phyloP scores from a whole-genome alignment of 1,140 invertebrate species.

The Babylonia areolata region DNA sequence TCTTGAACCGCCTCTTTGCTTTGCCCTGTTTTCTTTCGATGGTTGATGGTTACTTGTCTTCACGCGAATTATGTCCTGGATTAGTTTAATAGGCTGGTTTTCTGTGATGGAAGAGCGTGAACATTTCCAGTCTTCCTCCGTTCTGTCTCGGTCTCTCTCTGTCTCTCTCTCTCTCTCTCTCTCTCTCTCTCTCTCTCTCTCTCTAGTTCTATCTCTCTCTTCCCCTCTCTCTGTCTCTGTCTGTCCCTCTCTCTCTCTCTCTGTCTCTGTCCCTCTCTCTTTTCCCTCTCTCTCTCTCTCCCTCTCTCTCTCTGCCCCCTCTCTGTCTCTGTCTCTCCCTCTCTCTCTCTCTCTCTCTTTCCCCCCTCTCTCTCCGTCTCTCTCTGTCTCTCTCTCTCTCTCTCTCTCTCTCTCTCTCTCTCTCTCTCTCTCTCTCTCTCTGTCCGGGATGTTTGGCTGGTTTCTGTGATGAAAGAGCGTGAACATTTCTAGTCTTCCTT shows the following conservation, averaged over 20 bases:
- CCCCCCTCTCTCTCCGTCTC: not conserved
- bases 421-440: slow-evolving; percentile 6
- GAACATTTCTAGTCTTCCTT: not conserved
- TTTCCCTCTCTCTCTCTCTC: slow-evolving; percentile 9
- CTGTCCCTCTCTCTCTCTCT: slow-evolving; percentile 8
- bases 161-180: not conserved
- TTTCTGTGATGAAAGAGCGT: no score
- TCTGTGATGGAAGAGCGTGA: not conserved
- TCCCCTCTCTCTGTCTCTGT: not conserved
- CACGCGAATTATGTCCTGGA: no score
- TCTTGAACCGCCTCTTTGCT: no score
- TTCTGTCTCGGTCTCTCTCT: not conserved
- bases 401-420: slow-evolving; percentile 16
- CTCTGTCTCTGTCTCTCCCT: slow-evolving; percentile 18
- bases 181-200: not conserved
- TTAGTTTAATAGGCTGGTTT: no score
- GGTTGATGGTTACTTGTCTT: no score
- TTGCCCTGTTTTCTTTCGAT: no score
- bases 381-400: slow-evolving; percentile 19
- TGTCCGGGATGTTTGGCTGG: not conserved
- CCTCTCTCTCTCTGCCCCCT: not conserved
- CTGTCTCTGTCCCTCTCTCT: not conserved
- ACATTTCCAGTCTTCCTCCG: no score
- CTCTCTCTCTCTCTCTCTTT: slow-evolving; percentile 23
- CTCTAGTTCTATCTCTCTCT: not conserved